Percentiles rank a stretch among this genome's conserved stretches.
These are phyloP conservation scores for Acleris holmiana DNA, from an alignment of 2,888 invertebrate species.

Conservation along the genomic window DNA sequence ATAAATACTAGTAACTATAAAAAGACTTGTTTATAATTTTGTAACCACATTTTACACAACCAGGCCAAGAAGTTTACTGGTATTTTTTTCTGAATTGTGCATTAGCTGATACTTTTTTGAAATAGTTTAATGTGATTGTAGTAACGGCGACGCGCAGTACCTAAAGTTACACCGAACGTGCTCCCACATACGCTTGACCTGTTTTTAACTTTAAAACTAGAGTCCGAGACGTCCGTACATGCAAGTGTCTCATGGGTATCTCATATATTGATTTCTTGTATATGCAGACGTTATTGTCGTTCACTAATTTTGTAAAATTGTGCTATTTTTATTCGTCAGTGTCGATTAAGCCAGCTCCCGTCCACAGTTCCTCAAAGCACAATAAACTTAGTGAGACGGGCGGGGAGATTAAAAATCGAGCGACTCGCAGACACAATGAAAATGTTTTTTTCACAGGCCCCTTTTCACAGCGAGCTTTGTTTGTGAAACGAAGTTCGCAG, in stretches of 20 bases:
- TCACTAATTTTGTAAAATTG: not conserved
- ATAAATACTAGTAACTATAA: no score
- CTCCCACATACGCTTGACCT: no score
- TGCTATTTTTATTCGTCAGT: constrained; percentile 45
- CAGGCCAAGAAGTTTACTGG: no score
- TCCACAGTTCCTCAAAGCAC: constrained; percentile 61
- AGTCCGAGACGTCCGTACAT: not conserved
- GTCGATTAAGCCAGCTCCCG: constrained; percentile 59
- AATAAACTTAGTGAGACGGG: constrained; percentile 74
- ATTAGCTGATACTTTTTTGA: no score
- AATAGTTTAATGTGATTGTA: no score
- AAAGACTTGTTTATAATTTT: no score
- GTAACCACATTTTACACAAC: no score
- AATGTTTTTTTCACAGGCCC: constrained; percentile 79
- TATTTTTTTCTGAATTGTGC: no score
- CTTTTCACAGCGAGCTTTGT: constrained; percentile 77
- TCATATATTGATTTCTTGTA: no score
- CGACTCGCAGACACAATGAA: constrained; percentile 80
- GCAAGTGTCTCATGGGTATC: not conserved
- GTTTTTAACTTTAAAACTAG: no score
- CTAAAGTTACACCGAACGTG: no score
- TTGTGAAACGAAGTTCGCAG: constrained; percentile 80
- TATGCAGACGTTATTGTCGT: not conserved
- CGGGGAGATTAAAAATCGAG: constrained; percentile 82
- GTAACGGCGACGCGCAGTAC: no score